A percentile compares a stretch with the other conserved stretches of the same genome.
Evolutionary conservation across 2,797 vertebrate species (phyloP).

Genomic region (Aphelocoma californica): DNA sequence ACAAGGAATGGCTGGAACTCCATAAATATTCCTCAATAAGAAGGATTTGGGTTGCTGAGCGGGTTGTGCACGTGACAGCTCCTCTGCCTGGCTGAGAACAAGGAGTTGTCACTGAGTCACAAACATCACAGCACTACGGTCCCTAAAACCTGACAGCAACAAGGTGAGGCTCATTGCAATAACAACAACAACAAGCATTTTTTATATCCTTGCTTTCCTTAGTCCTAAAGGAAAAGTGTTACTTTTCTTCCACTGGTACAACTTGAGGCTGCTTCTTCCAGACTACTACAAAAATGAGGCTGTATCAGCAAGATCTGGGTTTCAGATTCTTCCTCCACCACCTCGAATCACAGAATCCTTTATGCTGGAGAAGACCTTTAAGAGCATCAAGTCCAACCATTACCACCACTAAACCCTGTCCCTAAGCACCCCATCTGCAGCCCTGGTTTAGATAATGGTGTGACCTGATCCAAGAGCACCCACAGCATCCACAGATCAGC

Average conservation of each 20-base stretch:
- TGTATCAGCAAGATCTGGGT: background rate
- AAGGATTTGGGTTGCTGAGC: background rate
- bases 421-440: background rate
- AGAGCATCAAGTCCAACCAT: background rate
- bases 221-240: background rate
- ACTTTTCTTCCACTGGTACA: background rate
- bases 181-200: background rate
- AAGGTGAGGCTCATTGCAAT: background rate
- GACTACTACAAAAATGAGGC: background rate
- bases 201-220: background rate
- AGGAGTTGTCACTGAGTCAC: background rate
- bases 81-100: background rate
- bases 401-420: fast-evolving
- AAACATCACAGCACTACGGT: fast-evolving
- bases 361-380: background rate
- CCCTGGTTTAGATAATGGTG: background rate
- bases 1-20: background rate
- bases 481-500: background rate
- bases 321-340: background rate
- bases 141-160: background rate
- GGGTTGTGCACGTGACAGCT: background rate
- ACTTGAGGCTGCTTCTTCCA: background rate
- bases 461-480: background rate
- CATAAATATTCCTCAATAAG: background rate
- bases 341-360: background rate